Percentiles rank a stretch among this genome's conserved stretches.
Evolutionary conservation across 2,113 vertebrate genomes (phyloP).

Genomic region (Equus przewalskii): DNA sequence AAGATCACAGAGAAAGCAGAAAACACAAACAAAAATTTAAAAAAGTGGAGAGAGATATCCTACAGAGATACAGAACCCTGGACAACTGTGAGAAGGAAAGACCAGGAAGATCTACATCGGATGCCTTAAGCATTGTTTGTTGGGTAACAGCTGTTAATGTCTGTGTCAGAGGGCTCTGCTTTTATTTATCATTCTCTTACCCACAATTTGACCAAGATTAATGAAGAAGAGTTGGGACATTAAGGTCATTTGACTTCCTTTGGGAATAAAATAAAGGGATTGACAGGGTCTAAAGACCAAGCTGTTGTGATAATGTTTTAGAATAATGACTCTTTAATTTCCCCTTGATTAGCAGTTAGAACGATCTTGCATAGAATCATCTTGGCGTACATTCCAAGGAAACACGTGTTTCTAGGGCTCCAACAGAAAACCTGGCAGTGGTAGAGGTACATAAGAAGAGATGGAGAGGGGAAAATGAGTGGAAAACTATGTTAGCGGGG

Average conservation of each 20-base stretch:
- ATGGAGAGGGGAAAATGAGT: background rate
- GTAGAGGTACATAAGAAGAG: background rate
- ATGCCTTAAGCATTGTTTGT: background rate
- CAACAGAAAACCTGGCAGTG: background rate
- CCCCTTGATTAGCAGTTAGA: background rate
- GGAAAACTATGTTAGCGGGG: background rate
- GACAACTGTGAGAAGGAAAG: too few species aligned
- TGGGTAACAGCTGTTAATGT: background rate
- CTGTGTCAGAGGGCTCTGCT: accelerated
- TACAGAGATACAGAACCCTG: too few species aligned
- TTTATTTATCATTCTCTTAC: background rate
- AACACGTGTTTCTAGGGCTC: background rate
- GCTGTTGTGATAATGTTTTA: background rate
- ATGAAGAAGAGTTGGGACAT: too few species aligned
- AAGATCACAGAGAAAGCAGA: background rate
- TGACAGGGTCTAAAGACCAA: background rate
- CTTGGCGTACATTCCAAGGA: background rate
- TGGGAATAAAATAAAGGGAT: background rate
- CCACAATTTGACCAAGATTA: background rate
- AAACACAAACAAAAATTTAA: background rate
- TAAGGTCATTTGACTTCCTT: background rate
- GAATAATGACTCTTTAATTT: background rate
- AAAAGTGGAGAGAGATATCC: background rate
- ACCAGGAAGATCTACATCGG: background rate
- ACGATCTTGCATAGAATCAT: background rate